Evolutionary conservation across 2,113 vertebrate genomes (phyloP).

Genomic region (Rostratula benghalensis): DNA sequence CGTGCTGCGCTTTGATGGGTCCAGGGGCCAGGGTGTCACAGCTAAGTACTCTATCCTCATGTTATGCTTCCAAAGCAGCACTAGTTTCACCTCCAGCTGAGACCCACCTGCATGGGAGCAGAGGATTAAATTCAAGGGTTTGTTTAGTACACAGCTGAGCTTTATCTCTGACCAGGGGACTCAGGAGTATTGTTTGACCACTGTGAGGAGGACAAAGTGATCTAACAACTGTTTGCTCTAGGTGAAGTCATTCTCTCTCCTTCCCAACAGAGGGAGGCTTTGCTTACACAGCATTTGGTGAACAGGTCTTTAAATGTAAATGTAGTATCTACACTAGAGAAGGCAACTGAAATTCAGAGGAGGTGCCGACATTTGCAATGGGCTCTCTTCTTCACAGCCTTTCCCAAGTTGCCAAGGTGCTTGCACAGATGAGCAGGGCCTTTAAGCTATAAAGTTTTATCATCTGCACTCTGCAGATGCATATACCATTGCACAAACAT

Average conservation of each 20-base stretch:
- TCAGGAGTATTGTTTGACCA: accelerated
- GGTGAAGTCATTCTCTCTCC: background rate
- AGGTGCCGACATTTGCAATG: background rate
- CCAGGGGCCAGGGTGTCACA: conserved; percentile 89
- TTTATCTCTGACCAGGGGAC: background rate
- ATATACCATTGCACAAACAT: background rate
- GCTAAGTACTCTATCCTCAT: conserved; percentile 97
- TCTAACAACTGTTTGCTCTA: background rate
- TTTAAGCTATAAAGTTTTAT: background rate
- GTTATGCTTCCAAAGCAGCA: conserved; percentile 97
- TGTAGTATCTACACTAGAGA: background rate
- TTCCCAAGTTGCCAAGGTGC: background rate
- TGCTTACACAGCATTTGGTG: background rate
- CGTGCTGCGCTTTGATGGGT: conserved; percentile 82
- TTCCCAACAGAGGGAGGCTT: background rate
- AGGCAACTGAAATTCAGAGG: background rate
- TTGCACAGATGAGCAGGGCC: background rate
- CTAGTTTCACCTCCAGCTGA: conserved; percentile 94
- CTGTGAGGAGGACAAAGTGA: background rate
- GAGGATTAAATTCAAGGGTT: background rate
- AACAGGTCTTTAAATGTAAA: background rate
- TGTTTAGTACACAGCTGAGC: background rate
- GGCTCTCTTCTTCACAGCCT: background rate
- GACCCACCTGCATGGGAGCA: conserved; percentile 77
- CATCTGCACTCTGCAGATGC: background rate